phyloP scores from a whole-genome alignment of 2,113 vertebrate genomes.

The Toxostoma redivivum region DNA sequence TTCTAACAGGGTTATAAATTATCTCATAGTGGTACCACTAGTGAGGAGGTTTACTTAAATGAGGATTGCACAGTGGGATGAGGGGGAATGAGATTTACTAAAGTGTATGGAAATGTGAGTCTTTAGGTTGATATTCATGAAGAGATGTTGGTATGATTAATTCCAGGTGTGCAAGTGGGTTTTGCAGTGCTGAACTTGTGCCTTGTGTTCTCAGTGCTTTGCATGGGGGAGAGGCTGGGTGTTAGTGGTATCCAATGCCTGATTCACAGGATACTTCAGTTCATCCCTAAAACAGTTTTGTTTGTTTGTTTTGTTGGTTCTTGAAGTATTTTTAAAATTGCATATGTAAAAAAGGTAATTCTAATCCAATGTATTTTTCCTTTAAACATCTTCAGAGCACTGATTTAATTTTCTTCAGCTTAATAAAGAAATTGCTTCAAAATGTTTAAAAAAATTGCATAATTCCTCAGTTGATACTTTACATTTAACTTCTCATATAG shows the following conservation, averaged over 20 bases:
- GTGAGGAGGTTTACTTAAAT: background rate
- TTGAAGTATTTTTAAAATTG: background rate
- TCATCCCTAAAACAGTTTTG: background rate
- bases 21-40: background rate
- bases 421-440: background rate
- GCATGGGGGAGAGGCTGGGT: background rate
- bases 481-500: background rate
- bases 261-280: background rate
- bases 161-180: background rate
- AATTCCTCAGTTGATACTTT: background rate
- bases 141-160: background rate
- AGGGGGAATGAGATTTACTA: background rate
- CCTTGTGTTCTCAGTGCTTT: background rate
- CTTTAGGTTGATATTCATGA: background rate
- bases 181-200: background rate
- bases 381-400: background rate
- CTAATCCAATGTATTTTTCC: accelerated
- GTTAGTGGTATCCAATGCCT: background rate
- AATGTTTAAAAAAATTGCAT: background rate
- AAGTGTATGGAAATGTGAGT: background rate
- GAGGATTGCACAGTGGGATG: background rate
- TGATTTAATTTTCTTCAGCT: background rate
- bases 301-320: background rate
- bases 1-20: background rate
- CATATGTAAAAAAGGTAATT: background rate